phyloP scores from a whole-genome alignment of 2,113 vertebrate species.

The Nymphicus hollandicus region DNA sequence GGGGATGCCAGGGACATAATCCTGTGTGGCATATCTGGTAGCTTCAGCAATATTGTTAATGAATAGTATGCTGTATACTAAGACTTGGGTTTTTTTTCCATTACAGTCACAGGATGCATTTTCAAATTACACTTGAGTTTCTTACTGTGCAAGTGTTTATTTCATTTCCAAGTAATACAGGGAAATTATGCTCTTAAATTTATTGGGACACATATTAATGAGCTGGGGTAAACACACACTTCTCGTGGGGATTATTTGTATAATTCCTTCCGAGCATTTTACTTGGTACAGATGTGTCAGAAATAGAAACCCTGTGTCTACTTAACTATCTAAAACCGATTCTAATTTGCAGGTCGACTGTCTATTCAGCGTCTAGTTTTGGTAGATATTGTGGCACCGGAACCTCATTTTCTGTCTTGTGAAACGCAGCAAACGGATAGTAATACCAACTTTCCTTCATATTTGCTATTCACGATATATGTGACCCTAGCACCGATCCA shows the following conservation, averaged over 20 bases:
- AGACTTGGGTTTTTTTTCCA: background rate
- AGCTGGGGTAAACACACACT: background rate
- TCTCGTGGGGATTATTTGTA: background rate
- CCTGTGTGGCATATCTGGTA: background rate
- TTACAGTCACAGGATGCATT: background rate
- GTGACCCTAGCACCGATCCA: background rate
- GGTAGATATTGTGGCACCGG: slow-evolving; percentile 67
- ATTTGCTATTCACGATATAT: slow-evolving; percentile 9
- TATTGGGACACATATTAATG: background rate
- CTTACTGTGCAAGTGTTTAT: background rate
- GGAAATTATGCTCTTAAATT: background rate
- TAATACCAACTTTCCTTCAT: slow-evolving; percentile 52
- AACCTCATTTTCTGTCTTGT: slow-evolving; percentile 61
- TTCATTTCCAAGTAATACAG: background rate
- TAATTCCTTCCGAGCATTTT: background rate
- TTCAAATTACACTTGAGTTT: background rate
- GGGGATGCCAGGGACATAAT: rapidly evolving
- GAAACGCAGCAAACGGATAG: slow-evolving; percentile 62
- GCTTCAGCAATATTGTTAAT: background rate
- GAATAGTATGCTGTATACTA: background rate
- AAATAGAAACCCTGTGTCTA: background rate
- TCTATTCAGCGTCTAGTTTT: slow-evolving; percentile 50
- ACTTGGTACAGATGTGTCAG: background rate
- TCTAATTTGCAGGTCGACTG: slow-evolving; percentile 65
- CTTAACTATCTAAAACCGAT: background rate